A percentile compares a stretch with the other conserved stretches of the same genome.
phyloP scores from a whole-genome alignment of 2,888 invertebrate species.

The Coelinius sp. region DNA sequence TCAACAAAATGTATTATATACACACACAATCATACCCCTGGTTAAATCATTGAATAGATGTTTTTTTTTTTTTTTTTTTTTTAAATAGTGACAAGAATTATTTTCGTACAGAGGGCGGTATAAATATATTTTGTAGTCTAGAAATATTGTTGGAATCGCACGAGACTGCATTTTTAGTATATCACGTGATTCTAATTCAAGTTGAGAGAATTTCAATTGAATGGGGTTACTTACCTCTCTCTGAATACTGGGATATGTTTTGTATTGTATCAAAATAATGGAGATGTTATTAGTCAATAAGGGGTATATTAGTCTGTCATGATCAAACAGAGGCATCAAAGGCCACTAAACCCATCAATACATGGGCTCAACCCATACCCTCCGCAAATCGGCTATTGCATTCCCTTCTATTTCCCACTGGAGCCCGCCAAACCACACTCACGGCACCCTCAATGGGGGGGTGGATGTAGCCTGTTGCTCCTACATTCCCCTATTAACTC shows the following conservation, averaged over 20 bases:
- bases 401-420: conserved; percentile 1
- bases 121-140: conserved; percentile 18
- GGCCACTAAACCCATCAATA: conserved; percentile 28
- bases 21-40: background rate
- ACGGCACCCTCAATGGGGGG: conserved; percentile 1
- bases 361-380: background rate
- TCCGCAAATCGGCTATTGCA: background rate
- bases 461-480: conserved; percentile 15
- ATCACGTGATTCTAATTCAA: conserved; percentile 27
- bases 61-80: conserved; percentile 1
- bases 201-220: background rate
- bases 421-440: background rate
- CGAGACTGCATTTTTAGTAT: conserved; percentile 25
- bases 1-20: conserved; percentile 21
- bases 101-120: conserved; percentile 25
- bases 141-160: conserved; percentile 14
- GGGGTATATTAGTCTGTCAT: conserved; percentile 6
- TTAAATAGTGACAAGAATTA: conserved; percentile 24
- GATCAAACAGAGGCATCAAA: conserved; percentile 27
- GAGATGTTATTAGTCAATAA: conserved; percentile 10
- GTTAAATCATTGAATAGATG: background rate
- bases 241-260: background rate
- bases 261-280: background rate
- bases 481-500: conserved; percentile 20
- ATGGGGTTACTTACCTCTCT: background rate